A percentile compares a stretch with the other conserved stretches of the same genome.
Conservation (phyloP, 2,888 invertebrate species). For the Hemistola chrysoprasaria region DNA sequence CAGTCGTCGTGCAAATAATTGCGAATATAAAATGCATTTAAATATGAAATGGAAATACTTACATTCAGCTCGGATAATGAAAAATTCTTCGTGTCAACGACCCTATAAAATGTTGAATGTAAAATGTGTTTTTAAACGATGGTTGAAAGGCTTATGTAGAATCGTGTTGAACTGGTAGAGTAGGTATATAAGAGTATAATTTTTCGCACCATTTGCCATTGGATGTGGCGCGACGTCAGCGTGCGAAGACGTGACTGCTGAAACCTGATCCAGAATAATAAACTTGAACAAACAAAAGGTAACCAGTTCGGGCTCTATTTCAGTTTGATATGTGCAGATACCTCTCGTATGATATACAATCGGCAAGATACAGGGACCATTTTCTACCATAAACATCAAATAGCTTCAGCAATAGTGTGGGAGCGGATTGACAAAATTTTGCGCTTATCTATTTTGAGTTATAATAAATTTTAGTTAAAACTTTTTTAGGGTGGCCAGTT, state of each 20-base stretch:
- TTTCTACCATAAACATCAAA: too few relatives aligned
- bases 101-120: slow-evolving; percentile 9
- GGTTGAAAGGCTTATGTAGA: too few relatives aligned
- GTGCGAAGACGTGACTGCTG: slow-evolving; percentile 17
- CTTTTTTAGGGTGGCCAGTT: too few relatives aligned
- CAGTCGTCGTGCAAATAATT: slow-evolving; percentile 10
- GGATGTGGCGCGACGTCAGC: slow-evolving; percentile 37
- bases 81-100: slow-evolving; percentile 6
- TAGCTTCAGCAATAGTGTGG: too few relatives aligned
- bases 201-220: slow-evolving; percentile 66
- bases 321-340: too few relatives aligned
- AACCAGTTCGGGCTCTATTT: neutral
- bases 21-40: slow-evolving; percentile 6
- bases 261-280: slow-evolving; percentile 10
- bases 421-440: too few relatives aligned
- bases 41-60: slow-evolving; percentile 2
- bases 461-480: too few relatives aligned
- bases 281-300: slow-evolving; percentile 8
- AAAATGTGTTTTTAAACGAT: too few relatives aligned
- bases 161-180: slow-evolving; percentile 24
- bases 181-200: slow-evolving; percentile 66
- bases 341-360: too few relatives aligned
- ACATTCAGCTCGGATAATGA: slow-evolving; percentile 4
- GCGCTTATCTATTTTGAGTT: too few relatives aligned
- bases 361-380: too few relatives aligned